These are phyloP conservation scores for Zaprionus obscuricornis DNA, from an alignment of 2,888 invertebrate species.

Conservation along the genomic window DNA sequence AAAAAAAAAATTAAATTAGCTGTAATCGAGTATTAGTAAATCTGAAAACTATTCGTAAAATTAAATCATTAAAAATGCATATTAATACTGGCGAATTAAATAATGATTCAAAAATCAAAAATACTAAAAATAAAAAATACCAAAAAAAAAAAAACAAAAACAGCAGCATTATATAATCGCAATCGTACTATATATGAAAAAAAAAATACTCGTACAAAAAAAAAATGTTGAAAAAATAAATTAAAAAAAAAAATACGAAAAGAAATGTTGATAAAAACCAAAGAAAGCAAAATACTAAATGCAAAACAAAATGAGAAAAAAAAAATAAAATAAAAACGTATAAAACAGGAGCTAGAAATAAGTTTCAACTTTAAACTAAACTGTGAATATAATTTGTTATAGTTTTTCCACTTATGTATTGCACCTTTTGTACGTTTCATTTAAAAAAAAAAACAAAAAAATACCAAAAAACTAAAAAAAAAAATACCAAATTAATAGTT, in stretches of 20 bases:
- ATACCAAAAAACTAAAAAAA: too few species aligned
- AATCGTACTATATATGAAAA: constrained; percentile 3
- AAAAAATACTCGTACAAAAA: neutral
- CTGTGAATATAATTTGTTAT: constrained; percentile 55
- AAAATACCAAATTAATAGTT: constrained; percentile 38
- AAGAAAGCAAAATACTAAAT: constrained; percentile 11
- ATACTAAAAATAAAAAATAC: constrained; percentile 9
- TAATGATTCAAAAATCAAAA: neutral
- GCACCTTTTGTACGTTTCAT: constrained; percentile 60
- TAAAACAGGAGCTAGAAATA: constrained; percentile 29
- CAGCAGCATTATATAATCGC: constrained; percentile 27
- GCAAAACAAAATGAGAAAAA: constrained; percentile 1
- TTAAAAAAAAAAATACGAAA: constrained; percentile 14
- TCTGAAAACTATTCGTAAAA: constrained; percentile 27
- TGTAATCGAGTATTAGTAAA: constrained; percentile 19
- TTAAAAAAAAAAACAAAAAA: constrained; percentile 35
- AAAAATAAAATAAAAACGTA: neutral
- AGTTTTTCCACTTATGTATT: constrained; percentile 47
- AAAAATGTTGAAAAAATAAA: constrained; percentile 27
- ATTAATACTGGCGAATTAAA: constrained; percentile 25
- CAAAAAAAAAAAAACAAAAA: constrained; percentile 8
- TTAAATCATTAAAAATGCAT: constrained; percentile 27
- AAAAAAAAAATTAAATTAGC: constrained; percentile 28
- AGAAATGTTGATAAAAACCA: constrained; percentile 27
- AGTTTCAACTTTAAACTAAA: constrained; percentile 44